Conservation (phyloP, 2,113 vertebrate genomes). For the Indicator indicator region DNA sequence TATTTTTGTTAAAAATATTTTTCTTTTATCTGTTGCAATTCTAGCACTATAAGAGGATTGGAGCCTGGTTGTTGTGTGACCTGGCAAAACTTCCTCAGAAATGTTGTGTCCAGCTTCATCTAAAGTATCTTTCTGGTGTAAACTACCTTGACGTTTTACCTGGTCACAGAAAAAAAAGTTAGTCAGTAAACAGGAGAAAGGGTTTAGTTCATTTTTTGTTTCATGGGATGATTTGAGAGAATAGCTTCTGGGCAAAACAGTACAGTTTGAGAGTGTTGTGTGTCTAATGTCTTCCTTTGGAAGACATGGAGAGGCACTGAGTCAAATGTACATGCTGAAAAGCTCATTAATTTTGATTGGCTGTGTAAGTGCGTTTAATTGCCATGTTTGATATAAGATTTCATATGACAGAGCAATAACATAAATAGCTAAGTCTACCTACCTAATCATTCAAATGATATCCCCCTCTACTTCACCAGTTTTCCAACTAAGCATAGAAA, state of each 20-base stretch:
- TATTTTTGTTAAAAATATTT: not conserved
- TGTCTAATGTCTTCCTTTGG: not conserved
- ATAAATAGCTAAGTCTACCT: not conserved
- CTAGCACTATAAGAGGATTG: not conserved
- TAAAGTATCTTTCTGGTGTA: not conserved
- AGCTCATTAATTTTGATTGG: not conserved
- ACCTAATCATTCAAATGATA: not conserved
- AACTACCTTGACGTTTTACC: not conserved
- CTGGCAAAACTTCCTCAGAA: not conserved
- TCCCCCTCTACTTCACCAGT: accelerated
- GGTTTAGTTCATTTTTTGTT: not conserved
- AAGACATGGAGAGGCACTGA: not conserved
- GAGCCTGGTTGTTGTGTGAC: not conserved
- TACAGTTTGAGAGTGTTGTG: not conserved
- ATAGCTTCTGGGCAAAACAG: not conserved
- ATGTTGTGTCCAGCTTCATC: not conserved
- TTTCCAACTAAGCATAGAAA: not conserved
- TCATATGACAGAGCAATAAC: not conserved
- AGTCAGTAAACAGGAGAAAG: not conserved
- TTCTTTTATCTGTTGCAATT: not conserved
- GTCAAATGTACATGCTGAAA: not conserved
- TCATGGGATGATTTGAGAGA: not conserved
- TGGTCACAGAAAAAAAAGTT: not conserved
- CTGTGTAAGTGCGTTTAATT: not conserved
- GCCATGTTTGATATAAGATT: not conserved